phyloP scores from a whole-genome alignment of 2,797 vertebrate genomes.

The Pseudotriccus pelzelni region DNA sequence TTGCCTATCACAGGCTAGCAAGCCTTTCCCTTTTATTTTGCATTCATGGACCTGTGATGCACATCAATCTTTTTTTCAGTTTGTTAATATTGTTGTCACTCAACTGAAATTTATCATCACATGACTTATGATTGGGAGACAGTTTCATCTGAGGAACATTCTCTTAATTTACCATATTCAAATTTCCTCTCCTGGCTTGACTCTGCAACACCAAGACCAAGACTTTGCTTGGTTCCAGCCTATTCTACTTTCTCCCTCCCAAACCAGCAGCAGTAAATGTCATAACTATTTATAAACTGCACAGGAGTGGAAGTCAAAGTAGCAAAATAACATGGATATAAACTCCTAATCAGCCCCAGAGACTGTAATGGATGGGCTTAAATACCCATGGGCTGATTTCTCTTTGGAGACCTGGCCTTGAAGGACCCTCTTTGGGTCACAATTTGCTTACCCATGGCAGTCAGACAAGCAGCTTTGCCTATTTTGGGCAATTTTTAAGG shows the following conservation, averaged over 20 bases:
- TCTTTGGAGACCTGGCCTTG: background rate
- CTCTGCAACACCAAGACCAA: background rate
- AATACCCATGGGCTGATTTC: background rate
- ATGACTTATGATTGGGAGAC: slow-evolving; percentile 63
- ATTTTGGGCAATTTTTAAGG: background rate
- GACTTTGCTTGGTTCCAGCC: slow-evolving; percentile 9
- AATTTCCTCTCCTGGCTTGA: slow-evolving; percentile 23
- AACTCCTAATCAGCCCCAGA: background rate
- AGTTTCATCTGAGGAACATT: slow-evolving; percentile 51
- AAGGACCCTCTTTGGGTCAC: background rate
- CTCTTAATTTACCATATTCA: slow-evolving; percentile 62
- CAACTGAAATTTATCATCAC: slow-evolving; percentile 68
- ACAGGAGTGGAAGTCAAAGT: slow-evolving; percentile 12
- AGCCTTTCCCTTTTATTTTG: slow-evolving; percentile 66
- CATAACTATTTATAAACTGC: slow-evolving; percentile 56
- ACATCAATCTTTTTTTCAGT: slow-evolving; percentile 73
- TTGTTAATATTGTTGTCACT: slow-evolving; percentile 77
- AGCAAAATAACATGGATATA: slow-evolving; percentile 40
- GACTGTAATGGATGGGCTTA: background rate
- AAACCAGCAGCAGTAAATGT: slow-evolving; percentile 46
- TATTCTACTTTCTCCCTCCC: background rate
- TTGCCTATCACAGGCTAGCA: slow-evolving; percentile 55
- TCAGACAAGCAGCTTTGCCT: background rate
- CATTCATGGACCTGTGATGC: slow-evolving; percentile 41
- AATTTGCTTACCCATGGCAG: background rate